Evolutionary conservation across 2,113 vertebrate genomes (phyloP).

Genomic region (Pteruthius melanotis): DNA sequence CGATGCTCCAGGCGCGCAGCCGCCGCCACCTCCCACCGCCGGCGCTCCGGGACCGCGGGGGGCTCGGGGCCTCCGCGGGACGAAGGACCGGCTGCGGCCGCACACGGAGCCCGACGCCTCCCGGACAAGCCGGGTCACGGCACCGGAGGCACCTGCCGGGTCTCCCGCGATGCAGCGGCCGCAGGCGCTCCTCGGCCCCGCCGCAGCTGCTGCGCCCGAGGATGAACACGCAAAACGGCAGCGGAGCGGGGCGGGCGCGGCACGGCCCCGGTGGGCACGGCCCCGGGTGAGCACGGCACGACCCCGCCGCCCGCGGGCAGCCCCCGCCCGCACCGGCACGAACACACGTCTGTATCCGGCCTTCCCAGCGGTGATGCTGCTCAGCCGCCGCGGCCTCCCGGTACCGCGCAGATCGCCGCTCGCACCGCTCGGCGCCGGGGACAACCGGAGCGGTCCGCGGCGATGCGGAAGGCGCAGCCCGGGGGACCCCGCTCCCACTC

Average conservation of each 20-base stretch:
- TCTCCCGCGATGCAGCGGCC: not conserved
- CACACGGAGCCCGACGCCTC: not conserved
- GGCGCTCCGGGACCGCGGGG: not conserved
- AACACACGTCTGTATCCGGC: not conserved
- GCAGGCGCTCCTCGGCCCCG: not conserved
- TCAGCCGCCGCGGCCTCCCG: not conserved
- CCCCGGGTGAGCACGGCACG: not conserved
- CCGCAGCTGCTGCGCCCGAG: not conserved
- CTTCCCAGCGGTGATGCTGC: not conserved
- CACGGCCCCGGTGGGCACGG: not conserved
- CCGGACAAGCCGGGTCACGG: not conserved
- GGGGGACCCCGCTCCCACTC: too few relatives aligned
- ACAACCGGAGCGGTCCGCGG: not conserved
- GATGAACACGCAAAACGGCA: conserved; percentile 12
- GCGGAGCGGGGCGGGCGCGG: not conserved
- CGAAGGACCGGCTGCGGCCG: not conserved
- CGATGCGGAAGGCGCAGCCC: not conserved
- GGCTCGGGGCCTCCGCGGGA: not conserved
- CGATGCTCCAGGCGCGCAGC: not conserved
- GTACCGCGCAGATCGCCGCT: not conserved
- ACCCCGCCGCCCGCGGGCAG: not conserved
- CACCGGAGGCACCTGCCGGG: not conserved
- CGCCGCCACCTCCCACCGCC: not conserved
- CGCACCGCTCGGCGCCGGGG: not conserved
- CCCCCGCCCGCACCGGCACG: not conserved